Evolutionary conservation across 2,888 invertebrate genomes (phyloP).

Genomic region (Leucoma salicis): DNA sequence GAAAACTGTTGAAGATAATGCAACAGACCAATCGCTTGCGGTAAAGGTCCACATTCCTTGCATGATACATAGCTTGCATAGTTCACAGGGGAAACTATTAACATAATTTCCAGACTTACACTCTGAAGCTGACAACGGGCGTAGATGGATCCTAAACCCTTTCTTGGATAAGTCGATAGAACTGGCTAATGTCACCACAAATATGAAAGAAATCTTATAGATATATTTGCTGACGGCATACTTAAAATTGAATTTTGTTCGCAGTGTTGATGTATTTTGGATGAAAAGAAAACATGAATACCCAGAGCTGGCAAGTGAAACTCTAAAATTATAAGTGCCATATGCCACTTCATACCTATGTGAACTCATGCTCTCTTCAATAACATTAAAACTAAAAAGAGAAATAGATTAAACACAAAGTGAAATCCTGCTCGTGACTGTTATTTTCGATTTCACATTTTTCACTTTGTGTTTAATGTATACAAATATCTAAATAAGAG

Average conservation of each 20-base stretch:
- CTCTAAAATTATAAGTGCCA: conserved; percentile 30
- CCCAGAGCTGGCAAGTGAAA: conserved; percentile 31
- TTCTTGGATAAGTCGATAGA: conserved; percentile 28
- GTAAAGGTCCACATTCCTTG: conserved; percentile 32
- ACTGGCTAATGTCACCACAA: conserved; percentile 32
- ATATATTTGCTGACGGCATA: conserved; percentile 35
- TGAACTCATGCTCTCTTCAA: conserved; percentile 33
- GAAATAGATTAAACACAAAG: too few relatives aligned
- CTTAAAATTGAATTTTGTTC: conserved; percentile 32
- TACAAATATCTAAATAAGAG: too few relatives aligned
- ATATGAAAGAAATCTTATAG: conserved; percentile 33
- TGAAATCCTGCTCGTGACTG: too few relatives aligned
- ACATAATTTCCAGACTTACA: conserved; percentile 28
- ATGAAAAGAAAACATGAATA: conserved; percentile 38
- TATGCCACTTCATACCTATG: conserved; percentile 29
- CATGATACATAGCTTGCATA: conserved; percentile 38
- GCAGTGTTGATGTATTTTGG: conserved; percentile 23
- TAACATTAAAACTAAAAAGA: conserved; percentile 38
- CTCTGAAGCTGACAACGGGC: conserved; percentile 28
- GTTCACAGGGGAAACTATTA: conserved; percentile 20
- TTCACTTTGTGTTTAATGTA: too few relatives aligned
- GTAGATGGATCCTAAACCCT: conserved; percentile 35
- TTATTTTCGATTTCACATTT: too few relatives aligned
- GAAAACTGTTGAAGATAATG: conserved; percentile 35
- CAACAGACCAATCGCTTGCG: conserved; percentile 27